Evolutionary conservation across 2,888 invertebrate species (phyloP).

Genomic region (Unio delphinus): DNA sequence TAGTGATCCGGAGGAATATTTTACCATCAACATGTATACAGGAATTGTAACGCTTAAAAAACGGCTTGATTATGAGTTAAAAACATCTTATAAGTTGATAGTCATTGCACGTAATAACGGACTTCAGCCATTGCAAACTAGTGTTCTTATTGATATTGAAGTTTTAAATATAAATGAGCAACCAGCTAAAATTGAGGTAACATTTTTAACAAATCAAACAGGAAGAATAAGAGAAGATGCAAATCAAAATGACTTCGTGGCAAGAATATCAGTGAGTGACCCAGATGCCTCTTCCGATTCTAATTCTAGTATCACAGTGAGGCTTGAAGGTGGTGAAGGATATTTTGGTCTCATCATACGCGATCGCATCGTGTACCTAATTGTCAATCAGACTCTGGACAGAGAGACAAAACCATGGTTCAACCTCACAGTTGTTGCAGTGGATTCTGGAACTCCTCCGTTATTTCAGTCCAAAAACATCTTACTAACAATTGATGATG

Average conservation of each 20-base stretch:
- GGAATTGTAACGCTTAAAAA: slow-evolving; percentile 85
- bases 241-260: slow-evolving; percentile 92
- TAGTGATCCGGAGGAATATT: slow-evolving; percentile 92
- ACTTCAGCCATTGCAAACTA: slow-evolving; percentile 85
- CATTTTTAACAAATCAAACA: slow-evolving; percentile 84
- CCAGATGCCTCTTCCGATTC: slow-evolving; percentile 79
- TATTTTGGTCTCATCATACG: slow-evolving; percentile 92
- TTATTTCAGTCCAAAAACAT: slow-evolving; percentile 92
- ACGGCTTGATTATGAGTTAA: slow-evolving; percentile 90
- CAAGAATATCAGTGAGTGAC: slow-evolving; percentile 94
- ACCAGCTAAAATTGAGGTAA: slow-evolving; percentile 92
- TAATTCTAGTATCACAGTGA: slow-evolving; percentile 82
- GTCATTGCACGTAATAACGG: slow-evolving; percentile 95
- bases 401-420: slow-evolving; percentile 90
- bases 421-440: slow-evolving; percentile 90
- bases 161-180: slow-evolving; percentile 72
- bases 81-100: slow-evolving; percentile 89
- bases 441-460: slow-evolving; percentile 93
- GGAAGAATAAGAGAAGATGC: slow-evolving; percentile 92
- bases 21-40: slow-evolving; percentile 86
- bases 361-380: slow-evolving; percentile 92
- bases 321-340: slow-evolving; percentile 89
- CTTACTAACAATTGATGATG: slow-evolving; percentile 90
- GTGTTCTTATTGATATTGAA: slow-evolving; percentile 60
- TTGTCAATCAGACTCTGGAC: slow-evolving; percentile 91